Evolutionary conservation across 2,888 invertebrate genomes (phyloP).

Genomic region (Agrochola macilenta): DNA sequence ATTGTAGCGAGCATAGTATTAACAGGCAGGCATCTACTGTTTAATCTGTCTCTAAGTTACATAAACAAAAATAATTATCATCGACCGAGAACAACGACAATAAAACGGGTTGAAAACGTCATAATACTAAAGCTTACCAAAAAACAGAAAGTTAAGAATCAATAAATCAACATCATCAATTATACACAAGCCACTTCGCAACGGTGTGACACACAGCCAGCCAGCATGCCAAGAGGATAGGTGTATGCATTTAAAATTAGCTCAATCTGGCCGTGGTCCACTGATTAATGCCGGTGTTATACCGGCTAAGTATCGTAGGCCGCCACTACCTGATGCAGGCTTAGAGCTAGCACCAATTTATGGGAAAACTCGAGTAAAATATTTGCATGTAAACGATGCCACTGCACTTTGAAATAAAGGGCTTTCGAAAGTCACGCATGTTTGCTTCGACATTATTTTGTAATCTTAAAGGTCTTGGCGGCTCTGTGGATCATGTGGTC

Average conservation of each 20-base stretch:
- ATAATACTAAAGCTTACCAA: background rate
- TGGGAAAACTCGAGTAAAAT: background rate
- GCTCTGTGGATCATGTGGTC: background rate
- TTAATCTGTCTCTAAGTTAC: background rate
- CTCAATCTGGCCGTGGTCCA: constrained; percentile 48
- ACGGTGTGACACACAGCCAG: constrained; percentile 35
- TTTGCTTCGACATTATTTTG: background rate
- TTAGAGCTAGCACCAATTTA: background rate
- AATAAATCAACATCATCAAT: background rate
- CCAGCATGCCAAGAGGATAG: constrained; percentile 42
- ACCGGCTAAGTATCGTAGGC: constrained; percentile 28
- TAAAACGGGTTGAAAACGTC: background rate
- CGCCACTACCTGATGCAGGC: constrained; percentile 1
- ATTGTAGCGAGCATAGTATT: background rate
- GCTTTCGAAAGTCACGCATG: background rate
- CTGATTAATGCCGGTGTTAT: constrained; percentile 50
- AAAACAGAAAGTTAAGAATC: background rate
- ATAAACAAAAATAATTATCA: background rate
- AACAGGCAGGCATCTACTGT: background rate
- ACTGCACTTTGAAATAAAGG: background rate
- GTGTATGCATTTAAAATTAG: constrained; percentile 65
- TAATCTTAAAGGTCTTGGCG: too few species aligned
- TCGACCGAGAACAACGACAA: background rate
- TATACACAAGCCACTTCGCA: too few species aligned
- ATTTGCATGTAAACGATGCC: background rate